Base-by-base conservation (phyloP, 2,797 vertebrate species). In the Channallabes apus region DNA sequence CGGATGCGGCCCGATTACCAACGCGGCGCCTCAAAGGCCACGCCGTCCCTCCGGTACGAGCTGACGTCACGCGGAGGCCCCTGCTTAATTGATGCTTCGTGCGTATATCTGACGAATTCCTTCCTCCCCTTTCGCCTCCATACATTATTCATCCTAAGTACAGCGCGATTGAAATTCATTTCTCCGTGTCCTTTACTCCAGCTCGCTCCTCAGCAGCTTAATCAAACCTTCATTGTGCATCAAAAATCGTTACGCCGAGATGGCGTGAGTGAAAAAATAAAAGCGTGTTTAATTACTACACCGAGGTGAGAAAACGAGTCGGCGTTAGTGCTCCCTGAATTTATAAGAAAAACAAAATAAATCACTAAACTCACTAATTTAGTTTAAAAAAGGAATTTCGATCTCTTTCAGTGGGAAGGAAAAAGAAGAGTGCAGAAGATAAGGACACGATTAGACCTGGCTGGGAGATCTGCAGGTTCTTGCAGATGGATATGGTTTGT, bases 81-180 rank as follows among this genome's bases (percentile, higher is more conserved):
- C 80, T 35, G 67, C 79, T 84, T 82, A 86, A 62, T 80, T 38
- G 20, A 76, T 69, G 71, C 29, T 24, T 67, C 65, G 58, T 38
- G 65, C 15, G 24, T 67, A 64, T n/a, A 58, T 32, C 76, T 65
- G 83, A 78, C 22, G 85, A 14, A 32, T 69, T 62, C 69, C 81
- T 22, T 29, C 54, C 80, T 73, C 77, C 59, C 82, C 24, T 20
- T 71, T 68, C 17, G 75, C 58, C 87, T 38, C 67, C 15, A 61
- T 85, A 59, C 83, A 88, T 89, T 82, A 90, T 88, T 88, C 85
- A 85, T 84, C 86, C 86, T 84, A 81, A 88, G 88, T 88, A 86
- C 2, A 51, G 71, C 82, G 59, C 76, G 80, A 80, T 61, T 86
- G 84, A 85, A 86, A 88, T 89, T 88, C 85, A n/a, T 72, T 82